Conservation (phyloP, 2,888 invertebrate genomes). For the Maniola hyperantus region DNA sequence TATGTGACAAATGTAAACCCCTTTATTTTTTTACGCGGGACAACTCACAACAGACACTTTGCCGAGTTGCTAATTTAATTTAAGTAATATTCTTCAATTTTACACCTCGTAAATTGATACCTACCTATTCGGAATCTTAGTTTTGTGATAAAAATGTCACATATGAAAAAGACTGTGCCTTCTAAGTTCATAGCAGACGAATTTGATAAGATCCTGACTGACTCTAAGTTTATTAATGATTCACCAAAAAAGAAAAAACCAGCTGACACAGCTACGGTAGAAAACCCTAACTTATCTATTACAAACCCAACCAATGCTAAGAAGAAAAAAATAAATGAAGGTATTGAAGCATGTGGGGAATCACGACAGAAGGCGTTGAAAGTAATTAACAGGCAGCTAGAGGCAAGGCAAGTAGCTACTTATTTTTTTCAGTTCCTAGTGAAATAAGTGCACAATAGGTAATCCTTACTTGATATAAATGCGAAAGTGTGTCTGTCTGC, state of each 20-base stretch:
- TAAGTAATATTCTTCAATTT: no score
- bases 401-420: conserved; percentile 58
- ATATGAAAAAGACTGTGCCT: conserved; percentile 51
- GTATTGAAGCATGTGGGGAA: conserved; percentile 54
- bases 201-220: conserved; percentile 57
- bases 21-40: not conserved
- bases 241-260: conserved; percentile 53
- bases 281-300: conserved; percentile 40
- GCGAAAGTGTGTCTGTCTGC: no score
- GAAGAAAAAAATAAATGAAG: conserved; percentile 56
- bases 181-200: conserved; percentile 61
- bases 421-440: no score
- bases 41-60: no score
- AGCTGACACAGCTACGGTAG: conserved; percentile 49
- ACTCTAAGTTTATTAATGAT: conserved; percentile 56
- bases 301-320: conserved; percentile 50
- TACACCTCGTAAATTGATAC: no score
- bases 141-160: conserved; percentile 49
- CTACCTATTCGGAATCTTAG: not conserved
- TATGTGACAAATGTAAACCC: not conserved
- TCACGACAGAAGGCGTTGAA: conserved; percentile 61
- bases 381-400: conserved; percentile 59
- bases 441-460: no score
- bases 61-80: no score
- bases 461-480: no score